phyloP scores from a whole-genome alignment of 2,888 invertebrate species.

The Heliconius sara region DNA sequence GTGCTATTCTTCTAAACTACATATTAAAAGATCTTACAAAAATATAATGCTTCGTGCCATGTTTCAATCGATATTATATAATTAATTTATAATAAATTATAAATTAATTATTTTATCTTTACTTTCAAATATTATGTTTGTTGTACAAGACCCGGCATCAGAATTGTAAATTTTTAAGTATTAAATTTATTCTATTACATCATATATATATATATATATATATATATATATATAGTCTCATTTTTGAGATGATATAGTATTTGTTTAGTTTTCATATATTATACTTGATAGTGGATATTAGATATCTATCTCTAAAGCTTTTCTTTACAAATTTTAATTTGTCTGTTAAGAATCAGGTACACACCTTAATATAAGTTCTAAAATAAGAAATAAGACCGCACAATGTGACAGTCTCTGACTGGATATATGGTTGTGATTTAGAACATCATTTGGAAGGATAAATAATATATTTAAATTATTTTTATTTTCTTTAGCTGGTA shows the following conservation, averaged over 20 bases:
- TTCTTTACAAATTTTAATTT: neutral
- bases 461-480: neutral
- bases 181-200: neutral
- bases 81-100: neutral
- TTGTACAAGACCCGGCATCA: constrained; percentile 9
- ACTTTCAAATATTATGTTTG: neutral
- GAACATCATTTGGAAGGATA: neutral
- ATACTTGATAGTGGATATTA: neutral
- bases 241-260: neutral
- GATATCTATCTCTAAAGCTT: too few species aligned
- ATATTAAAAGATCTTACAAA: neutral
- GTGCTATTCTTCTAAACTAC: constrained; percentile 51
- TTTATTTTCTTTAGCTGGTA: too few species aligned
- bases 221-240: neutral
- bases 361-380: too few species aligned
- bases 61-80: neutral
- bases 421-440: neutral
- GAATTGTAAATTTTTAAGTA: neutral
- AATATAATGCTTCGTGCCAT: constrained; percentile 1
- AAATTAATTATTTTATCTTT: neutral
- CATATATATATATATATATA: neutral
- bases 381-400: too few species aligned
- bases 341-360: neutral
- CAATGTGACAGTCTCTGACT: too few species aligned
- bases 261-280: neutral